Evolutionary conservation across 2,888 invertebrate genomes (phyloP), one percentile per base, ranked within the genome.

Genomic region (Phortica magna): DNA sequence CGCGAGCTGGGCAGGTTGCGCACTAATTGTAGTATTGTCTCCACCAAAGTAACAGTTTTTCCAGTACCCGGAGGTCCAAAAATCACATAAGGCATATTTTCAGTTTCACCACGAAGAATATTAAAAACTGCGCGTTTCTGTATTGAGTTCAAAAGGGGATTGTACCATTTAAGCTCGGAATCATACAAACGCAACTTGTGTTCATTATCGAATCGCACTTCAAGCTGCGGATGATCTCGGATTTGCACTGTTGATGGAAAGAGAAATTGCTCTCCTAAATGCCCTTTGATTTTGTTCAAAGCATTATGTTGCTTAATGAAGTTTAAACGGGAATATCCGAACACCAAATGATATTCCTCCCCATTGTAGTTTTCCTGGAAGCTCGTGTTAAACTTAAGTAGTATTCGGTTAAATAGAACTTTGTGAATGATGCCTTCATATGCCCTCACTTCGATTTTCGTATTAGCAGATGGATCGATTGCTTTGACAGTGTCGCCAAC

Each of bases 21-120:
- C 4, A 95, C 90, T 82, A 98, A 94, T 93, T 99, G 98, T 74
- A 98, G 91, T 68, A 98, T 94, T 0, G 95, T 94, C 92, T 99
- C 99, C 48, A 98, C 96, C 2, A 97, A 88, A 0, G 97, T 97
- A 1, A 96, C 93, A 0, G 97, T 97, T 92, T 97, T 97, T 1
- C 97, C 97, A 0, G 97, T 97, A 10, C 97, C 97, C 2, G 97
- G 97, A n/a, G 97, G 97, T 0, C 97, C 97, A 91, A 95, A 97
- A 80, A 97, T 94, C 3, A 97, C 92, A 83, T 97, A 97, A 0
- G 97, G 96, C 78, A 95, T 90, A 0, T 98, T 97, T 41, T 97
- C 93, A n/a, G 95, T 94, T 86, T 95, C 94, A 0, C 97, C 98
- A 42, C 94, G 91, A 12, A 98, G 89, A 80, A 98, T 95, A 89